phyloP scores from a whole-genome alignment of 1,140 invertebrate genomes.

The Hycleus cichorii region DNA sequence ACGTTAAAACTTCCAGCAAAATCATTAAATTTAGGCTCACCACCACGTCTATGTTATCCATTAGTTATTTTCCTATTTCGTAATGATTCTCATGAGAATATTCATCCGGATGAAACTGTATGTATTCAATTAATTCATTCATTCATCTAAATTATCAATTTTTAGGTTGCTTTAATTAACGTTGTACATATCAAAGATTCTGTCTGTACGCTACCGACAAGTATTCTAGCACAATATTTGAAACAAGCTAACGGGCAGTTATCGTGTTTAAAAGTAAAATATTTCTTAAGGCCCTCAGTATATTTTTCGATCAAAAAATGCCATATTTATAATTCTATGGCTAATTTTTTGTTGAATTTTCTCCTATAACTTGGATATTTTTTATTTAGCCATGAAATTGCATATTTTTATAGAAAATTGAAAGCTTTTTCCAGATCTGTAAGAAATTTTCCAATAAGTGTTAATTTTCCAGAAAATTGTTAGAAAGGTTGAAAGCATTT shows the following conservation, averaged over 20 bases:
- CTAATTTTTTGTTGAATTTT: too few relatives aligned
- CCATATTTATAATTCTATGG: too few relatives aligned
- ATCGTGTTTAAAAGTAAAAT: slow-evolving; percentile 66
- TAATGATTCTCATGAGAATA: slow-evolving; percentile 50
- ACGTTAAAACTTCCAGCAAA: slow-evolving; percentile 54
- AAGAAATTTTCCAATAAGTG: too few relatives aligned
- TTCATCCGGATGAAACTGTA: slow-evolving; percentile 70
- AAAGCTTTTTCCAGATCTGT: too few relatives aligned
- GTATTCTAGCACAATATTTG: slow-evolving; percentile 69
- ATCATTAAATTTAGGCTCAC: slow-evolving; percentile 58
- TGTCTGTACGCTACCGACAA: slow-evolving; percentile 67
- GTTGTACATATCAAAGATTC: slow-evolving; percentile 74
- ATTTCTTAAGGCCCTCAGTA: too few relatives aligned
- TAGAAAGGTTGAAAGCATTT: too few relatives aligned
- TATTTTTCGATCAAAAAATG: too few relatives aligned
- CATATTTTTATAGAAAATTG: too few relatives aligned
- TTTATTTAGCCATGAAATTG: too few relatives aligned
- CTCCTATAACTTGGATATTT: too few relatives aligned
- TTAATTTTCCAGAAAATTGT: too few relatives aligned
- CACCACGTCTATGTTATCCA: slow-evolving; percentile 64
- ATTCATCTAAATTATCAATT: slow-evolving; percentile 6
- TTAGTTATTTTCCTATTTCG: slow-evolving; percentile 65
- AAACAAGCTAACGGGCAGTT: slow-evolving; percentile 75
- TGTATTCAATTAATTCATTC: slow-evolving; percentile 26
- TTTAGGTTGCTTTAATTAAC: slow-evolving; percentile 66